Evolutionary conservation across 2,113 vertebrate species (phyloP).

Genomic region (Anoura caudifer): DNA sequence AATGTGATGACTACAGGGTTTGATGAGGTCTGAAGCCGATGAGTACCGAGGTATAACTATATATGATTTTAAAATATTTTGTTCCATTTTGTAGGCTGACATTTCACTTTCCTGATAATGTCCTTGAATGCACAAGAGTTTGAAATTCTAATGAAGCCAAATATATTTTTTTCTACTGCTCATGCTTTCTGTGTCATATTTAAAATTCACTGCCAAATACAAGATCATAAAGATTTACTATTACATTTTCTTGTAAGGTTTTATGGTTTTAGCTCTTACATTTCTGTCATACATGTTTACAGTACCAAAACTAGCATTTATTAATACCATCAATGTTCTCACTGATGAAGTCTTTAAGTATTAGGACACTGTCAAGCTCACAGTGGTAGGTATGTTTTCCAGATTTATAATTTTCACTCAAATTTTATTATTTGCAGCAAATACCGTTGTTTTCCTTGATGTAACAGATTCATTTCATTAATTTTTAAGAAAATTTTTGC

Average conservation of each 20-base stretch:
- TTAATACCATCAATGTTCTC: background rate
- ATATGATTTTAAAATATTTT: background rate
- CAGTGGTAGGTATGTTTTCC: background rate
- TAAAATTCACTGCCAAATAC: background rate
- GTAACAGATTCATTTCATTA: background rate
- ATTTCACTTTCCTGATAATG: background rate
- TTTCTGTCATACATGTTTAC: background rate
- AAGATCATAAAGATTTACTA: background rate
- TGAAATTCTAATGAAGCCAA: background rate
- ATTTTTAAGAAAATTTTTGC: background rate
- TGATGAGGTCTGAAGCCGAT: no score
- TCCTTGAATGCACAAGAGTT: background rate
- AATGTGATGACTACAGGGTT: no score
- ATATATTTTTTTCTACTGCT: background rate
- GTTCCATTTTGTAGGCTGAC: background rate
- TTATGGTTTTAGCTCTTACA: background rate
- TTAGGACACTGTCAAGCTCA: background rate
- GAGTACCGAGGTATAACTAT: no score
- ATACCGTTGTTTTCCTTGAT: background rate
- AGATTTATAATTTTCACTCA: background rate
- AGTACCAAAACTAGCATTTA: background rate
- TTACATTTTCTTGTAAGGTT: background rate
- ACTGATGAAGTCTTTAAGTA: background rate
- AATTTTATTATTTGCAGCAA: background rate
- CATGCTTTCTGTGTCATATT: background rate